Evolutionary conservation across 2,888 invertebrate genomes (phyloP).

Genomic region (Thereva nobilitata): DNA sequence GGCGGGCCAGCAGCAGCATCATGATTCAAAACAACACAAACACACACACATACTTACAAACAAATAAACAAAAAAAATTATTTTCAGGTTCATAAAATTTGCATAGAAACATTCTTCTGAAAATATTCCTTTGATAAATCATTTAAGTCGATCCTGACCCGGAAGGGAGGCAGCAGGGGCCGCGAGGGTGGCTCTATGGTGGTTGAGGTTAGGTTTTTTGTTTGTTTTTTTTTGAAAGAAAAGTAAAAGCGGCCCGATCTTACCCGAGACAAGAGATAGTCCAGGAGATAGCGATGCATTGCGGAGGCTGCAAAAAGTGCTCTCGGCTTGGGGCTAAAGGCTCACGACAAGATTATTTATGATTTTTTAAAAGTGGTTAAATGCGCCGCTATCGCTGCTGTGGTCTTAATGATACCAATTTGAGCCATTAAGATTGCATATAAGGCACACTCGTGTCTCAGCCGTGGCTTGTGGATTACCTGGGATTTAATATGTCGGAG

Average conservation of each 20-base stretch:
- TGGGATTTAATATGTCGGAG: conserved; percentile 15
- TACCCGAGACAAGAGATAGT: background rate
- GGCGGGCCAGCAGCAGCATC: background rate
- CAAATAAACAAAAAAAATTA: conserved; percentile 37
- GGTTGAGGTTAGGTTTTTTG: background rate
- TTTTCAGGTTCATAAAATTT: conserved; percentile 41
- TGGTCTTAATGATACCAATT: conserved; percentile 33
- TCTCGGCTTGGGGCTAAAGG: background rate
- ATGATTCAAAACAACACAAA: too few species aligned
- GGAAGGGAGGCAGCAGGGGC: conserved; percentile 18
- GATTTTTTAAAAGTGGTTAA: conserved; percentile 36
- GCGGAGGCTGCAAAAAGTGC: conserved; percentile 10
- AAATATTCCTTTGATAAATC: conserved; percentile 36
- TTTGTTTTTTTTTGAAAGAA: conserved; percentile 1
- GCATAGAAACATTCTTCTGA: conserved; percentile 40
- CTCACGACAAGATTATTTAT: conserved; percentile 41
- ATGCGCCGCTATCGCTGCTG: conserved; percentile 29
- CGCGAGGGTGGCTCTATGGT: conserved; percentile 15
- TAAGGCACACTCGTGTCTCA: conserved; percentile 9
- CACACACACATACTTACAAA: too few species aligned
- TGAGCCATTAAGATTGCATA: conserved; percentile 27
- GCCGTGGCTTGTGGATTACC: background rate
- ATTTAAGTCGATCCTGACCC: conserved; percentile 22
- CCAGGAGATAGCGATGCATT: background rate
- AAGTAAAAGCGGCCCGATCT: conserved; percentile 26